Evolutionary conservation across 1,140 invertebrate species (phyloP).

Genomic region (Bicyclus anynana): DNA sequence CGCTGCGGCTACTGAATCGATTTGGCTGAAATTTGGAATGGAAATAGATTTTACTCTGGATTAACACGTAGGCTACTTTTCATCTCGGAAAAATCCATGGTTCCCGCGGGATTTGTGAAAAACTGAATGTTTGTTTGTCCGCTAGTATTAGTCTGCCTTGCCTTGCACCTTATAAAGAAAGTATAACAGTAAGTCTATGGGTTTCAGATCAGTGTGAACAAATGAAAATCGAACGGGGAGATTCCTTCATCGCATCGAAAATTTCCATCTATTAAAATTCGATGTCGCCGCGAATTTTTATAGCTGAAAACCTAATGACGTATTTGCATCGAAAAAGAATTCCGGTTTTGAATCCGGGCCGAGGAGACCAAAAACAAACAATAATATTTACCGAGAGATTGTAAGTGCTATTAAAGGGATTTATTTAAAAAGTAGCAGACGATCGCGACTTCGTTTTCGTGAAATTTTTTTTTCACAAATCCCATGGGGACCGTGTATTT

Average conservation of each 20-base stretch:
- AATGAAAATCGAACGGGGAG: slow-evolving; percentile 13
- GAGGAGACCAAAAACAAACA: slow-evolving; percentile 22
- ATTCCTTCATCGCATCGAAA: slow-evolving; percentile 24
- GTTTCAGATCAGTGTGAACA: background rate
- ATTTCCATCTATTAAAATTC: slow-evolving; percentile 60
- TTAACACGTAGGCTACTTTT: no score
- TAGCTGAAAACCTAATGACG: slow-evolving; percentile 45
- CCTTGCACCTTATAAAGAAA: background rate
- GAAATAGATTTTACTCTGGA: no score
- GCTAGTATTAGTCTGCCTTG: no score
- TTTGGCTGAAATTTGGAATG: no score
- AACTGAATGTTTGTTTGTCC: no score
- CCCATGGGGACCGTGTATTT: no score
- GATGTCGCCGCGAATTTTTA: slow-evolving; percentile 46
- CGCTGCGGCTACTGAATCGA: no score
- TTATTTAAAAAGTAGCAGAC: slow-evolving; percentile 9
- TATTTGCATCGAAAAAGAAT: slow-evolving; percentile 58
- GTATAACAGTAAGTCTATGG: background rate
- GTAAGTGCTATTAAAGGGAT: slow-evolving; percentile 13
- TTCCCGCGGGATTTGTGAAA: no score
- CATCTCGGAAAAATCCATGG: no score
- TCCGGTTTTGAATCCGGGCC: slow-evolving; percentile 28
- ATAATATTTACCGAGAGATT: background rate
- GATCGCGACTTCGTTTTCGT: no score
- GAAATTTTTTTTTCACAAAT: no score